phyloP scores from a whole-genome alignment of 2,113 vertebrate species.

The Chloropsis hardwickii region DNA sequence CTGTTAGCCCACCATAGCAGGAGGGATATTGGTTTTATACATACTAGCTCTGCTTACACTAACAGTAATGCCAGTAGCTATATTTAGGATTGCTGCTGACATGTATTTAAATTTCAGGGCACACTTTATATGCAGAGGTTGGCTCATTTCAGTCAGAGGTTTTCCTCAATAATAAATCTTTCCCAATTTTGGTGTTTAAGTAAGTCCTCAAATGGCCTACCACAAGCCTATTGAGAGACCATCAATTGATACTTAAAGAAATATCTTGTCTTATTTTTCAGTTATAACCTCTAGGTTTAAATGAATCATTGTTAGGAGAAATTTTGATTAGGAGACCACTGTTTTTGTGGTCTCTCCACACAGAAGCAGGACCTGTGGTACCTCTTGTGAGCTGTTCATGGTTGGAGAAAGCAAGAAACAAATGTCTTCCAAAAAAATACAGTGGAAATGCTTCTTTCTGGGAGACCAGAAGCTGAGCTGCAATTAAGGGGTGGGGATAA shows the following conservation, averaged over 20 bases:
- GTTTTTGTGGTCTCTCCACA: background rate
- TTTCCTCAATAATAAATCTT: background rate
- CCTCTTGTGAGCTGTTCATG: background rate
- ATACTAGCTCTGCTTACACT: background rate
- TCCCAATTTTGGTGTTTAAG: background rate
- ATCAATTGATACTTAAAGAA: background rate
- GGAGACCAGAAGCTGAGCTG: background rate
- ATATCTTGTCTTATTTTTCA: background rate
- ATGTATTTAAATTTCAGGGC: constrained; percentile 25
- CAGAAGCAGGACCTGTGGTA: background rate
- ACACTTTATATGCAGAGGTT: background rate
- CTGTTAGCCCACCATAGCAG: background rate
- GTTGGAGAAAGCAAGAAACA: background rate
- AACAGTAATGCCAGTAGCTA: constrained; percentile 9
- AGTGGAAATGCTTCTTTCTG: background rate
- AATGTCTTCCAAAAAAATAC: background rate
- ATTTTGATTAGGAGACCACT: background rate
- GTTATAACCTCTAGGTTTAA: background rate
- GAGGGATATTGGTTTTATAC: constrained; percentile 13
- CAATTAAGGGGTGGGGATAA: background rate
- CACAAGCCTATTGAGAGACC: background rate
- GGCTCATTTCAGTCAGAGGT: background rate
- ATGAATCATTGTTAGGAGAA: background rate
- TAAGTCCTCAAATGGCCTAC: background rate
- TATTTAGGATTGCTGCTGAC: constrained; percentile 29